Base-by-base conservation (phyloP, 2,888 invertebrate species). In the Cataglyphis cursor region DNA sequence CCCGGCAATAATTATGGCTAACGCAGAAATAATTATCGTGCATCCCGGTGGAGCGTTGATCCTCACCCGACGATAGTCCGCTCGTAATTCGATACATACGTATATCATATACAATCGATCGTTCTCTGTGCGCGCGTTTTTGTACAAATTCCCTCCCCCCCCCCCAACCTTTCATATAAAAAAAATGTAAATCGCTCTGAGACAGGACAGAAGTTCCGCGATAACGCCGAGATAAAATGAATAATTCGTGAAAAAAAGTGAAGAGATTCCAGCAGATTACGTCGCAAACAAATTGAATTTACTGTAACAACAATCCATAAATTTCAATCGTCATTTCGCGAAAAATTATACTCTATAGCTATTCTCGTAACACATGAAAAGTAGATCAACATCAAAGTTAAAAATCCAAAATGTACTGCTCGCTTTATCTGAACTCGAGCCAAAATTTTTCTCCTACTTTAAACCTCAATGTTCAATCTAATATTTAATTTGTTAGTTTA, bases 11-110 rank as follows among this genome's bases (percentile, higher is more conserved):
- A 90, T 90, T 90, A 90, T 88, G 88, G 89, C 87, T 86, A 89
- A 89, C 86, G 90, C 83, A 85, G 89, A 89, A 90, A 89, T 90
- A 90, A 90, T 90, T 90, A 90, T 86, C 87, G 88, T 87, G 70
- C 82, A 83, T 83, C 82, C 78, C 82, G 86, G 85, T 73, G 81
- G 81, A 72, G 83, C 87, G 89, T 87, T 87, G 87, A 90, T 90
- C 85, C 84, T 80, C 84, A 64, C 62, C 24, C 80, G 57, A 87
- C 78, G 90, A 89, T 89, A 89, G 88, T 89, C 87, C 85, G 83
- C 83, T 73, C 70, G 88, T 90, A 87, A 89, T 87, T 87, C 90
- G 90, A 89, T 89, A 87, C 80, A 76, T 72, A 74, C 76, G 70
- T 80, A 59, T 75, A 86, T 83, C 87, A 81, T 44, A 44, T 44